Evolutionary conservation across 2,888 invertebrate species (phyloP).

Genomic region (Cactoblastis cactorum): DNA sequence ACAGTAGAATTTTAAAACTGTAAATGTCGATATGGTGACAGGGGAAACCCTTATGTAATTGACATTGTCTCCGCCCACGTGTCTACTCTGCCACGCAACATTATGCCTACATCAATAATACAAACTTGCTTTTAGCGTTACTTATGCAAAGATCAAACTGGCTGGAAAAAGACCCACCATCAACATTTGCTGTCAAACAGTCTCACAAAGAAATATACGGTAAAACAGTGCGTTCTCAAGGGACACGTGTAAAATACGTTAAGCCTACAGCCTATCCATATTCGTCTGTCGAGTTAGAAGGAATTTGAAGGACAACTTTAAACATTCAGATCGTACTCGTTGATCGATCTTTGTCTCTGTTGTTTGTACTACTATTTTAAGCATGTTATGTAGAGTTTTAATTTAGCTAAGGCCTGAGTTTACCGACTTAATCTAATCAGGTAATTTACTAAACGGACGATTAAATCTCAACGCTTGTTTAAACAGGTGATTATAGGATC

Average conservation of each 20-base stretch:
- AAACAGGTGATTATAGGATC: no score
- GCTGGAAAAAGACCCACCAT: slow-evolving; percentile 6
- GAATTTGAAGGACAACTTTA: slow-evolving; percentile 14
- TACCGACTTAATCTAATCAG: no score
- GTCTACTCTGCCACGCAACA: not conserved
- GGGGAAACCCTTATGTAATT: no score
- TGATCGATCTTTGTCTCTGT: not conserved
- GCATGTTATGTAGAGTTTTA: not conserved
- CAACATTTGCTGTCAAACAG: slow-evolving; percentile 17
- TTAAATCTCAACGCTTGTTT: no score
- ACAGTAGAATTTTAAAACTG: no score
- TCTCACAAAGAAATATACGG: slow-evolving; percentile 16
- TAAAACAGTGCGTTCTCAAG: slow-evolving; percentile 15
- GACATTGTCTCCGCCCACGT: not conserved
- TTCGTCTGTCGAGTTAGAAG: slow-evolving; percentile 23
- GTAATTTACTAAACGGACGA: no score
- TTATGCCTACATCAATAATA: slow-evolving; percentile 7
- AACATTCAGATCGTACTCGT: not conserved
- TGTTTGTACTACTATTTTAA: not conserved
- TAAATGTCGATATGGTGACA: no score
- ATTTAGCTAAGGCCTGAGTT: no score
- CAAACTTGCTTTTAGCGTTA: slow-evolving; percentile 8
- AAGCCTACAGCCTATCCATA: slow-evolving; percentile 21
- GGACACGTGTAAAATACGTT: slow-evolving; percentile 14
- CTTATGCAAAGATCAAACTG: slow-evolving; percentile 9